Percentiles rank a stretch among this genome's conserved stretches.
Conservation (phyloP, 2,888 invertebrate genomes). For the Rhagonycha fulva region DNA sequence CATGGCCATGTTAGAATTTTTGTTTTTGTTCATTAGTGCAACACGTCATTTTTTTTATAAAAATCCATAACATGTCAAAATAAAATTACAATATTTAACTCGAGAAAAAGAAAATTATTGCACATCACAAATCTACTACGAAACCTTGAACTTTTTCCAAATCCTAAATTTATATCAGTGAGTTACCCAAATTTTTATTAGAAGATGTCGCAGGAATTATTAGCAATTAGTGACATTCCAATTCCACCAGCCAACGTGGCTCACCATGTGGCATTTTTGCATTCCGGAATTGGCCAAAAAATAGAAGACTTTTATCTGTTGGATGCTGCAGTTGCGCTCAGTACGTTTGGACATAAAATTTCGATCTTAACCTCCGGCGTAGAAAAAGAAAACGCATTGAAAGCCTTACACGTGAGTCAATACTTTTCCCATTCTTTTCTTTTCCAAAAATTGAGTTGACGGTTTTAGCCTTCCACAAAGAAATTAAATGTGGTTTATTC, state of each 20-base stretch:
- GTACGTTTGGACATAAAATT: slow-evolving; percentile 45
- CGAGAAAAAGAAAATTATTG: not conserved
- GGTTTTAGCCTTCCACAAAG: not conserved
- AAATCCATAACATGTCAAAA: not conserved
- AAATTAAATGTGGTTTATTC: slow-evolving; percentile 24
- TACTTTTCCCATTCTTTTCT: not conserved
- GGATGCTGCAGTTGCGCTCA: slow-evolving; percentile 44
- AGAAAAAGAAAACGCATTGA: slow-evolving; percentile 39
- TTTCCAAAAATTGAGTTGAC: not conserved
- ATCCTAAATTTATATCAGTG: not conserved
- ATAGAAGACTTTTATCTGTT: slow-evolving; percentile 46
- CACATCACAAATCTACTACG: not conserved
- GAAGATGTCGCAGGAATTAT: not conserved
- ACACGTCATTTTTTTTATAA: not conserved
- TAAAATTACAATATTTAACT: not conserved
- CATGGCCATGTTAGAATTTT: not conserved
- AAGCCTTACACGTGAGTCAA: slow-evolving; percentile 44
- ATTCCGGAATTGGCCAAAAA: slow-evolving; percentile 44
- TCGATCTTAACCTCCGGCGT: slow-evolving; percentile 44
- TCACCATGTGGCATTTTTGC: slow-evolving; percentile 44
- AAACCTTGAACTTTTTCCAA: not conserved
- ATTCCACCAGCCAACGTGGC: not conserved
- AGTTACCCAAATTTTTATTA: not conserved
- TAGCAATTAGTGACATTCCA: not conserved
- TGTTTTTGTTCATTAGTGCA: not conserved